Percentiles rank a stretch among this genome's conserved stretches.
Conservation (phyloP, 2,113 vertebrate species). For the Megalops atlanticus region DNA sequence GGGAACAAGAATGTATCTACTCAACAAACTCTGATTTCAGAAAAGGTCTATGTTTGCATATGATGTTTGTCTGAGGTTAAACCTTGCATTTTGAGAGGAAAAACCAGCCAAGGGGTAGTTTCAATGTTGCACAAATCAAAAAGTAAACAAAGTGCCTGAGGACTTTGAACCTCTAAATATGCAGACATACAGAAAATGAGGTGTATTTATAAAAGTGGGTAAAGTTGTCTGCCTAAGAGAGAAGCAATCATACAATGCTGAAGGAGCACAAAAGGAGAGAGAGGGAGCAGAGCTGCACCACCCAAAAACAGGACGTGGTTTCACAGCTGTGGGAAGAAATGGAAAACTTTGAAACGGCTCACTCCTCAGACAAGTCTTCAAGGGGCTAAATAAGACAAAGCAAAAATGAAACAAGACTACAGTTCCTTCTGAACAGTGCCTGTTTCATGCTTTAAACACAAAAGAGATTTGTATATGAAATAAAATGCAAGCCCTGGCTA, state of each 20-base stretch:
- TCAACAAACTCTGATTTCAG: no score
- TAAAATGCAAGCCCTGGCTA: neutral
- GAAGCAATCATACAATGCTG: neutral
- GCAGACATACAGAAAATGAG: neutral
- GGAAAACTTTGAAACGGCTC: slow-evolving; percentile 8
- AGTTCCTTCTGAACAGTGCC: no score
- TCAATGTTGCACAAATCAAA: neutral
- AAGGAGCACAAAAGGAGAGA: neutral
- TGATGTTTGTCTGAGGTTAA: neutral
- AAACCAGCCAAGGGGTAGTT: neutral
- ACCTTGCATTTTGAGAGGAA: neutral
- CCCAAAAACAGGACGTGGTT: slow-evolving; percentile 30
- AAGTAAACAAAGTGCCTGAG: neutral
- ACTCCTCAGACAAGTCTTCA: slow-evolving; percentile 9
- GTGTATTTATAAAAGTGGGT: neutral
- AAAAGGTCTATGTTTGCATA: no score
- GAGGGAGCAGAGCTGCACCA: neutral
- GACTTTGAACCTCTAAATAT: neutral
- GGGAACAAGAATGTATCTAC: no score
- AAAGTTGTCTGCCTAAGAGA: neutral
- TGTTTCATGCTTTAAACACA: neutral
- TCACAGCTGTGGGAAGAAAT: slow-evolving; percentile 8
- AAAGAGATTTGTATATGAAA: neutral
- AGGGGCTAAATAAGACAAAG: neutral
- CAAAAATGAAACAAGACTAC: neutral